Percentiles rank a stretch among this genome's conserved stretches.
These are phyloP conservation scores for Acanthurus lineatus DNA, from an alignment of 2,797 vertebrate species.

Conservation along the genomic window DNA sequence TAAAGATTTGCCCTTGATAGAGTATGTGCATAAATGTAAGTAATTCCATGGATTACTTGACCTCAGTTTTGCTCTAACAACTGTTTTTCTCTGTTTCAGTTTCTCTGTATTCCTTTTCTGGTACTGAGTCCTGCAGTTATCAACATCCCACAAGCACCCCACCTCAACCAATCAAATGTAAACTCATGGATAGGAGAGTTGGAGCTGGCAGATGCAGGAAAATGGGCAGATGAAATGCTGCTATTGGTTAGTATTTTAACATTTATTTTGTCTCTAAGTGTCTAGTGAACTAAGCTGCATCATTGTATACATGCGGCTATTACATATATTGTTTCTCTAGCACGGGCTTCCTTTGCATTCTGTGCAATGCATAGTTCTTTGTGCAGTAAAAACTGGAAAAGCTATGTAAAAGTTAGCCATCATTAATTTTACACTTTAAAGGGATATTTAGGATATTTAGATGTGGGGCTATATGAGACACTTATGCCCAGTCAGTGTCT, in stretches of 20 bases:
- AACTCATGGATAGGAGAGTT: slow-evolving; percentile 81
- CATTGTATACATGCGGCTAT: neutral
- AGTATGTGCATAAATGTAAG: neutral
- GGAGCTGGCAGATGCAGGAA: slow-evolving; percentile 76
- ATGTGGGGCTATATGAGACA: no score
- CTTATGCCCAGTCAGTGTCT: no score
- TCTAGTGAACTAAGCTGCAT: neutral
- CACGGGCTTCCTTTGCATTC: neutral
- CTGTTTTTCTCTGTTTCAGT: slow-evolving; percentile 72
- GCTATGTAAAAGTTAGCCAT: neutral
- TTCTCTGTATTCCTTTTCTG: slow-evolving; percentile 85
- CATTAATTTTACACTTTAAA: neutral
- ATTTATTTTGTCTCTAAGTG: slow-evolving; percentile 11
- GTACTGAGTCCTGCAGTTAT: slow-evolving; percentile 78
- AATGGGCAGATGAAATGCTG: slow-evolving; percentile 79
- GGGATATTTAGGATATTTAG: no score
- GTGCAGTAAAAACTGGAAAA: neutral
- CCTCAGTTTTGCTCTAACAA: slow-evolving; percentile 11
- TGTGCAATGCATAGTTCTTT: neutral
- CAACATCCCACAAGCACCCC: slow-evolving; percentile 70
- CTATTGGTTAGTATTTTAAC: slow-evolving; percentile 58
- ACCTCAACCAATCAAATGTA: slow-evolving; percentile 66
- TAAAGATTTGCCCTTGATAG: neutral
- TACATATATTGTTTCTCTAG: neutral
- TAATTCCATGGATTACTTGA: neutral